A percentile compares a stretch with the other conserved stretches of the same genome.
Evolutionary conservation across 2,797 vertebrate species (phyloP).

Genomic region (Labroides dimidiatus): DNA sequence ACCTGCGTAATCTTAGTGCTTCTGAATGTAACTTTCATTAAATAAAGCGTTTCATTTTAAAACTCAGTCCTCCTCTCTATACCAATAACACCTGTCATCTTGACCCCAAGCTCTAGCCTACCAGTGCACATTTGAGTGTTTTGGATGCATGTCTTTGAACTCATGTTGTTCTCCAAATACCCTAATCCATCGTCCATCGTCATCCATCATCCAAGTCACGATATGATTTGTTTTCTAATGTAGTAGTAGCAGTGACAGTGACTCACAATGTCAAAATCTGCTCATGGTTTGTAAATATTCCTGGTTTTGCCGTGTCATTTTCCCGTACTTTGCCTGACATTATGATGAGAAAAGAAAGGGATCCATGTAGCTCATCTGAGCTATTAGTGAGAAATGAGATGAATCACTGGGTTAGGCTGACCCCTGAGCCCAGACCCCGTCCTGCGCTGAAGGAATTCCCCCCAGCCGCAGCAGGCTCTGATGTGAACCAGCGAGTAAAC

Average conservation of each 20-base stretch:
- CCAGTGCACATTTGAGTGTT: no score
- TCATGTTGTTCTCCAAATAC: no score
- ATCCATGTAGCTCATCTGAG: conserved; percentile 38
- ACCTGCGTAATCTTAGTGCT: no score
- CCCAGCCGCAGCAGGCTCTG: conserved; percentile 41
- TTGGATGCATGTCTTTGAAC: no score
- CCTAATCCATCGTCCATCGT: no score
- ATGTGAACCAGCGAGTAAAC: conserved; percentile 73
- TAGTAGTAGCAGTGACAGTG: background rate
- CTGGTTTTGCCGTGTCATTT: background rate
- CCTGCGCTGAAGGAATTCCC: conserved; percentile 47
- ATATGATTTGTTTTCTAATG: background rate
- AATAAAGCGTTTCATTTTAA: no score
- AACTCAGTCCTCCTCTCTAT: no score
- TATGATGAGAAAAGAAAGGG: conserved; percentile 20
- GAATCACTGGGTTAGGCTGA: conserved; percentile 60
- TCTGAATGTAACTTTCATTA: no score
- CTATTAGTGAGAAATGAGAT: conserved; percentile 55
- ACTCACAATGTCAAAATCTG: background rate
- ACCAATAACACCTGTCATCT: no score
- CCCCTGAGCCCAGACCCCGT: conserved; percentile 40
- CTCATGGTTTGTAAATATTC: background rate
- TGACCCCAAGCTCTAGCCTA: no score
- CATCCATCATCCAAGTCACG: no score
- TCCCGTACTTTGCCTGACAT: conserved; percentile 10